phyloP scores from a whole-genome alignment of 2,113 vertebrate genomes.

The Sardina pilchardus region DNA sequence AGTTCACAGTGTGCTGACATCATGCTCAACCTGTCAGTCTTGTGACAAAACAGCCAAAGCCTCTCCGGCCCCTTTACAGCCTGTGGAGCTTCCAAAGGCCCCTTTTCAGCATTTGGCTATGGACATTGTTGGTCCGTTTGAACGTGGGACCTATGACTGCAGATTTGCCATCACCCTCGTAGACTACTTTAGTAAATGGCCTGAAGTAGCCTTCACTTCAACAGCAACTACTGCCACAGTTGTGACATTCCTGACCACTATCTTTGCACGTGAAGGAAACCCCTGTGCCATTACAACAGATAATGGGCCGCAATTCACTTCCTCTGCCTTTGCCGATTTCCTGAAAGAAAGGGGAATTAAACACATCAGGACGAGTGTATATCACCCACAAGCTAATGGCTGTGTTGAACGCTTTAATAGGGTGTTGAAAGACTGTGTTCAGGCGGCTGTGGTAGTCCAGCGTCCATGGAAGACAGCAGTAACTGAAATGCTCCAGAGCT shows the following conservation, averaged over 20 bases:
- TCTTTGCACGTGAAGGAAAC: too few species aligned
- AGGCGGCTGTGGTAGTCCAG: constrained; percentile 9
- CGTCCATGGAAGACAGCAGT: constrained; percentile 7
- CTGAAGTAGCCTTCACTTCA: too few species aligned
- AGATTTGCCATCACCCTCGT: constrained; percentile 22
- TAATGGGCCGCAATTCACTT: too few species aligned
- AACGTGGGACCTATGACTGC: constrained; percentile 4
- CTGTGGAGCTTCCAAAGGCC: constrained; percentile 17
- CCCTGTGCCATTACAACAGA: too few species aligned
- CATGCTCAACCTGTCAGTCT: too few species aligned
- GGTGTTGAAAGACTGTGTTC: constrained; percentile 24
- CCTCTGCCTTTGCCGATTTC: too few species aligned
- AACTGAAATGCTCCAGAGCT: constrained; percentile 9
- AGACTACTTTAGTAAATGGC: not conserved
- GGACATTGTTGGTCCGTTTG: constrained; percentile 28
- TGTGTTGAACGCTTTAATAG: constrained; percentile 27
- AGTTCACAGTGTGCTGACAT: too few species aligned
- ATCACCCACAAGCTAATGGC: too few species aligned
- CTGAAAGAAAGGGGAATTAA: too few species aligned
- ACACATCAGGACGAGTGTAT: too few species aligned
- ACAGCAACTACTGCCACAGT: too few species aligned
- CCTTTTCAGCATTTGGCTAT: constrained; percentile 24
- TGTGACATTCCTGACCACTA: too few species aligned
- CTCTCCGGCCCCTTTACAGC: constrained; percentile 19
- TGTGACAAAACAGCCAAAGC: not conserved